Percentiles rank a stretch among this genome's conserved stretches.
Conservation (phyloP, 1,140 invertebrate species). For the Bombus soroeensis region DNA sequence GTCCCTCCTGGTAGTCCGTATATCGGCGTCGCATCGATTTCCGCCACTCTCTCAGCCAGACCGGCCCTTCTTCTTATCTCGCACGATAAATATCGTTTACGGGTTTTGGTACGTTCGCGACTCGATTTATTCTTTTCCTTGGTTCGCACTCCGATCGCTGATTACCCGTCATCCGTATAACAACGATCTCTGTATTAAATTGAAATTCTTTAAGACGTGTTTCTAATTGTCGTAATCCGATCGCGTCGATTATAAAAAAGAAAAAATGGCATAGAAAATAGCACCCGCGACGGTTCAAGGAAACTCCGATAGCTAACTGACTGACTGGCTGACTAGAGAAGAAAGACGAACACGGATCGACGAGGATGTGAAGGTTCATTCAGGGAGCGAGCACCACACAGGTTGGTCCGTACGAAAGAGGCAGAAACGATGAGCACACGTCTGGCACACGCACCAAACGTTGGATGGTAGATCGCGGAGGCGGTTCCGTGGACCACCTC, state of each 20-base stretch:
- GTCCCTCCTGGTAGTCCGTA: background rate
- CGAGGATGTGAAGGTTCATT: slow-evolving; percentile 48
- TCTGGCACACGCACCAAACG: slow-evolving; percentile 72
- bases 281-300: slow-evolving; percentile 61
- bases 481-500: slow-evolving; percentile 80
- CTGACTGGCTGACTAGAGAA: slow-evolving; percentile 59
- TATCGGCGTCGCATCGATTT: slow-evolving; percentile 22
- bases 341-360: slow-evolving; percentile 58
- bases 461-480: slow-evolving; percentile 73
- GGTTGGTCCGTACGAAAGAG: slow-evolving; percentile 72
- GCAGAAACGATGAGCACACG: slow-evolving; percentile 67
- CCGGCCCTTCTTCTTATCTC: background rate
- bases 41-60: background rate
- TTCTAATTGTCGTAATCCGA: background rate
- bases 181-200: too few relatives aligned
- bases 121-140: background rate
- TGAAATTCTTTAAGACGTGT: background rate
- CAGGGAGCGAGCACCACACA: slow-evolving; percentile 59
- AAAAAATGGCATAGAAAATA: background rate
- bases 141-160: background rate
- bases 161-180: too few relatives aligned
- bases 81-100: background rate
- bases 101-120: background rate
- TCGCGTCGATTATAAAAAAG: background rate
- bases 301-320: slow-evolving; percentile 58